Evolutionary conservation across 92 coral and sea anemone genomes (phyloP).

Genomic region (Actinernus sp.): DNA sequence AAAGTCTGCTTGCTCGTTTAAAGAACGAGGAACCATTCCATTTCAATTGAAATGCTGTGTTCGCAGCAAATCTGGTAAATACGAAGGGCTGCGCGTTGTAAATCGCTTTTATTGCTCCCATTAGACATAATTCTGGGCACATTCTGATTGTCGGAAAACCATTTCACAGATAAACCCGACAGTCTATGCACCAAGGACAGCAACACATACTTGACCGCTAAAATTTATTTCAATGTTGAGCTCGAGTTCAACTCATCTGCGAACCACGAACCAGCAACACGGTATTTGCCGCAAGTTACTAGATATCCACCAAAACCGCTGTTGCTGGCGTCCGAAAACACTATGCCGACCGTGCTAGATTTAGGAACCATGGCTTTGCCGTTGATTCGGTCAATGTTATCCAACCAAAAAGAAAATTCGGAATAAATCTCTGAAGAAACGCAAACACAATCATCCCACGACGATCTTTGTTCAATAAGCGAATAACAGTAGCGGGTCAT

Average conservation of each 20-base stretch:
- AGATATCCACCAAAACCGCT: constrained; percentile 46
- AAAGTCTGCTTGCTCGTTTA: constrained; percentile 60
- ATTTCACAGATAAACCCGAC: constrained; percentile 57
- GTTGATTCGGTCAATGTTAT: constrained; percentile 5
- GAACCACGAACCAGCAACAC: constrained; percentile 37
- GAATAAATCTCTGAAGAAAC: constrained; percentile 20
- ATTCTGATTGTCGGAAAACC: constrained; percentile 67
- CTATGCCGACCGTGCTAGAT: constrained; percentile 31
- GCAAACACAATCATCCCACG: constrained; percentile 30
- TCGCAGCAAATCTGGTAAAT: constrained; percentile 35
- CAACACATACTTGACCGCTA: constrained; percentile 64
- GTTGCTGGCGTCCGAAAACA: constrained; percentile 49
- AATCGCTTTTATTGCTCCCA: constrained; percentile 25
- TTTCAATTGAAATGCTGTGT: constrained; percentile 32
- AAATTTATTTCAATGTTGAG: constrained; percentile 58
- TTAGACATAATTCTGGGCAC: constrained; percentile 36
- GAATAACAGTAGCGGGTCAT: constrained; percentile 43
- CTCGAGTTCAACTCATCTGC: constrained; percentile 39
- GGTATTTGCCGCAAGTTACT: constrained; percentile 13
- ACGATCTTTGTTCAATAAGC: constrained; percentile 40
- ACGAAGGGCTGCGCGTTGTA: constrained; percentile 26
- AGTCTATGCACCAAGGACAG: constrained; percentile 43
- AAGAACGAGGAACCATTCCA: constrained; percentile 61
- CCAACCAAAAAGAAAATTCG: constrained; percentile 11
- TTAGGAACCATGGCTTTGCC: background rate